Base-by-base conservation (phyloP, 1,140 invertebrate genomes). In the Polypedilum vanderplanki region DNA sequence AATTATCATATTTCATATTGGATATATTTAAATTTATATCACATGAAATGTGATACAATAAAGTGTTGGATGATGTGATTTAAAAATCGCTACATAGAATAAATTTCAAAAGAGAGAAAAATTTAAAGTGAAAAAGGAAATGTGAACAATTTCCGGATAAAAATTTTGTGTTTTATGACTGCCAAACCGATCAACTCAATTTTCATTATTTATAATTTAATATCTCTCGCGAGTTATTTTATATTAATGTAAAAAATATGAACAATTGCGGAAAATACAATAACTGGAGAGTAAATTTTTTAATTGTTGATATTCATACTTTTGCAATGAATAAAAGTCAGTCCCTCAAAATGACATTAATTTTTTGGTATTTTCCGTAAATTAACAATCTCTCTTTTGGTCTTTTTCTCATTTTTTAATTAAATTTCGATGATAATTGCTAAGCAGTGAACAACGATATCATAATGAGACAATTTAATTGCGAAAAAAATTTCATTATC, bases 401-500 rank as follows among this genome's bases (percentile, higher is more conserved):
- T 5, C 5, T 33, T 33, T 33, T 5, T 33, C 24, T 57, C 46
- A 15, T 57, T 57, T 57, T 57, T 57, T 57, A 57, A 57, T 57
- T 57, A 57, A 57, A 57, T n/a, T 57, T 57, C 46, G n/a, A 12
- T 57, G 46, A 57, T 57, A 57, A 57, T 57, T 57, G 46, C 46
- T 57, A 57, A 57, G 12, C 46, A 57, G 12, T 4, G 46, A 33
- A 57, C 46, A n/a, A 3, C n/a, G 7, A 57, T 57, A 57, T 57
- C 8, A 57, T 57, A 57, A 57, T 57, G 46, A 57, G 46, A n/a
- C 46, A 57, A 57, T 57, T 57, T 57, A 57, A 57, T 57, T 57
- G 46, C 46, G 46, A 57, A 57, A 57, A 57, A 33, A 33, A 33
- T 3, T 33, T 57, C n/a, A 57, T 57, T 57, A 57, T 57, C 46